Evolutionary conservation across 2,888 invertebrate species (phyloP).

Genomic region (Congeria kusceri): DNA sequence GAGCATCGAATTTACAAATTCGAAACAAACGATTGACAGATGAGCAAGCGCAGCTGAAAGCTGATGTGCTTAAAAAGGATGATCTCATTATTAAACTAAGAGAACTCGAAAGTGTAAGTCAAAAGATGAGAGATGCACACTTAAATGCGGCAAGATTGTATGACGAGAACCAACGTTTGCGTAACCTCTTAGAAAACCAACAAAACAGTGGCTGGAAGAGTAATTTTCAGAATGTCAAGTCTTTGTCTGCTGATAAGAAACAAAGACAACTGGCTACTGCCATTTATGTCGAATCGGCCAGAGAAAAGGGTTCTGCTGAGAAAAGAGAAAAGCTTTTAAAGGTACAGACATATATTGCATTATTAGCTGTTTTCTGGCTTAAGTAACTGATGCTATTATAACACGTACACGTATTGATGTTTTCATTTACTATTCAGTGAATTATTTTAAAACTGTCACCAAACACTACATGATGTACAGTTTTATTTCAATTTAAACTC

Average conservation of each 20-base stretch:
- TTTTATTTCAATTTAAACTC: no score
- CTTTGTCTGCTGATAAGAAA: constrained; percentile 19
- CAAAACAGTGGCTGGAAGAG: constrained; percentile 41
- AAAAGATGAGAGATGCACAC: constrained; percentile 49
- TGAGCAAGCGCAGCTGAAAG: constrained; percentile 49
- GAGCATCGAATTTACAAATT: constrained; percentile 45
- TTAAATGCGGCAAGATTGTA: constrained; percentile 40
- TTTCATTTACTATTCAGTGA: no score
- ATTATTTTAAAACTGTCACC: no score
- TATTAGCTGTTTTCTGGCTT: neutral
- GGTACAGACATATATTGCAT: neutral
- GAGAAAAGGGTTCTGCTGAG: constrained; percentile 16
- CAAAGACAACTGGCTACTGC: constrained; percentile 11
- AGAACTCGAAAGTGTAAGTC: constrained; percentile 39
- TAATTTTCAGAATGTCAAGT: constrained; percentile 45
- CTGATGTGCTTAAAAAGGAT: constrained; percentile 47
- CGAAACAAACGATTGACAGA: constrained; percentile 54
- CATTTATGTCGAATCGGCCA: constrained; percentile 33
- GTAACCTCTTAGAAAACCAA: constrained; percentile 44
- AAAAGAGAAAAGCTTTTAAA: constrained; percentile 17
- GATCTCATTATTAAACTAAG: constrained; percentile 49
- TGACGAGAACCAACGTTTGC: constrained; percentile 56
- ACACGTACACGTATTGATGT: no score
- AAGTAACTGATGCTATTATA: no score
- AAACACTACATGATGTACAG: no score